Conservation (phyloP, 2,888 invertebrate species). For the Priocnemis perturbator region DNA sequence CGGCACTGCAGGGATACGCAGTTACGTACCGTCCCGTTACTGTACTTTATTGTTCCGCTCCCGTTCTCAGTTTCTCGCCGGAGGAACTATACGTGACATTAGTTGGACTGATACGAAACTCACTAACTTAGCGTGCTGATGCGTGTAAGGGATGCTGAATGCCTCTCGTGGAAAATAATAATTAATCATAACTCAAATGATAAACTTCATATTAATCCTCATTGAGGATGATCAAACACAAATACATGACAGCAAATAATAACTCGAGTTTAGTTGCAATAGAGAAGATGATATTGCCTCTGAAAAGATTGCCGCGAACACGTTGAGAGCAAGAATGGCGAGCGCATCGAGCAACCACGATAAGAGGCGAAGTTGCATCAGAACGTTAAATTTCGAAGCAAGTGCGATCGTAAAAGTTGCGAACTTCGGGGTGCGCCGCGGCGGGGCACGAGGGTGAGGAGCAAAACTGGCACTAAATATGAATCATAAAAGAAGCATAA, state of each 20-base stretch:
- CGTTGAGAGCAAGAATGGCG: background rate
- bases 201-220: too few species aligned
- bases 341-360: conserved; percentile 27
- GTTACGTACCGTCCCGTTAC: conserved; percentile 31
- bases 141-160: too few species aligned
- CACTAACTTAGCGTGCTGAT: too few species aligned
- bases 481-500: conserved; percentile 68
- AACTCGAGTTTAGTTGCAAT: background rate
- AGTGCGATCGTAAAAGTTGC: conserved; percentile 60
- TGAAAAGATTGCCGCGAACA: background rate
- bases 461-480: conserved; percentile 61
- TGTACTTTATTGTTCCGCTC: conserved; percentile 35
- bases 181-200: too few species aligned
- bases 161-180: too few species aligned
- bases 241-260: too few species aligned
- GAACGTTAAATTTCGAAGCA: conserved; percentile 55
- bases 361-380: conserved; percentile 45
- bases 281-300: background rate
- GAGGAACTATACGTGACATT: conserved; percentile 1
- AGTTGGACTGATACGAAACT: background rate
- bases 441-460: conserved; percentile 12
- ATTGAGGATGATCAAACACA: too few species aligned
- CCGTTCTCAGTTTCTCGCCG: conserved; percentile 5
- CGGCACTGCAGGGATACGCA: conserved; percentile 20
- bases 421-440: conserved; percentile 38